Percentiles rank a stretch among this genome's conserved stretches.
phyloP scores from a whole-genome alignment of 2,888 invertebrate species.

The Elegia similella region DNA sequence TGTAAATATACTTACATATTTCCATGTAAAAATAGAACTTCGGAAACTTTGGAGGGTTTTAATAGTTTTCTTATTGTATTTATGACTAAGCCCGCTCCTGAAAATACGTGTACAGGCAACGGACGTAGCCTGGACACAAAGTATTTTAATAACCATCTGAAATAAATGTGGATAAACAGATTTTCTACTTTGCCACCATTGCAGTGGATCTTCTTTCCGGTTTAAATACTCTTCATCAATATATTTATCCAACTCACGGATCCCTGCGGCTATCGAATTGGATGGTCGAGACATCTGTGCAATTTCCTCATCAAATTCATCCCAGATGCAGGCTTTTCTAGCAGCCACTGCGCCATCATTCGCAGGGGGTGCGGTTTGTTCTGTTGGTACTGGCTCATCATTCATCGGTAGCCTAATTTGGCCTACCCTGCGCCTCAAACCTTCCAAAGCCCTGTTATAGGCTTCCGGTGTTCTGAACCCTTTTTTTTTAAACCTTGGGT shows the following conservation, averaged over 20 bases:
- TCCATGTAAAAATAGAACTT: not conserved
- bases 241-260: slow-evolving; percentile 30
- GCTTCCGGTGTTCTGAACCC: not conserved
- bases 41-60: not conserved
- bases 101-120: not conserved
- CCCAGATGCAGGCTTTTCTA: slow-evolving; percentile 16
- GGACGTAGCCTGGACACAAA: slow-evolving; percentile 18
- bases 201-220: slow-evolving; percentile 26
- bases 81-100: not conserved
- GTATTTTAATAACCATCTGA: slow-evolving; percentile 14
- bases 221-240: slow-evolving; percentile 26
- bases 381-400: not conserved
- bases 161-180: slow-evolving; percentile 21
- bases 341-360: not conserved
- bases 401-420: not conserved
- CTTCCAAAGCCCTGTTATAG: not conserved
- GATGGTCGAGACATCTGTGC: slow-evolving; percentile 13
- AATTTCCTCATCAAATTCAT: slow-evolving; percentile 24
- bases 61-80: not conserved
- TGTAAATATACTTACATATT: not conserved
- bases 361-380: not conserved
- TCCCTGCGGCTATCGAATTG: slow-evolving; percentile 26
- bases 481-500: not conserved
- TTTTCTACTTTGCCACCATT: slow-evolving; percentile 24
- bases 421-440: not conserved